A percentile compares a stretch with the other conserved stretches of the same genome.
Conservation (phyloP, 2,888 invertebrate species). For the Strigamia crassipes region DNA sequence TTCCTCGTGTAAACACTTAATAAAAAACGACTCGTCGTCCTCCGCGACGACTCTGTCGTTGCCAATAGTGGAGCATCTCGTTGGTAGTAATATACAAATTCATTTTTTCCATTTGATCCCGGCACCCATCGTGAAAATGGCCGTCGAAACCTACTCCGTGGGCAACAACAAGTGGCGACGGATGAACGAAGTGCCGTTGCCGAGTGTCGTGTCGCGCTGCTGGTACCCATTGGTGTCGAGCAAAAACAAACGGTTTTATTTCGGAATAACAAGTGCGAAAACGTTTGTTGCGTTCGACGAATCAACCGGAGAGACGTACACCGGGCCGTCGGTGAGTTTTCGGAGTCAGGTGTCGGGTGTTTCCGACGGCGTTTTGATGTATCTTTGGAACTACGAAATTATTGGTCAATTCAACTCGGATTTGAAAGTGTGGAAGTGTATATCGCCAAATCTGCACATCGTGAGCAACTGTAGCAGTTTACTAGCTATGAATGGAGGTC, state of each 20-base stretch:
- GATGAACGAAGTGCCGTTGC: background rate
- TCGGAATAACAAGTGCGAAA: background rate
- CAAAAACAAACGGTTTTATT: background rate
- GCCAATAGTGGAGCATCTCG: no score
- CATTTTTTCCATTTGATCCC: background rate
- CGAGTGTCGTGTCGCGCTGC: background rate
- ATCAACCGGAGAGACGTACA: background rate
- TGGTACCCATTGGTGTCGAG: background rate
- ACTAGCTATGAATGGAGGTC: background rate
- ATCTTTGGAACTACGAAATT: background rate
- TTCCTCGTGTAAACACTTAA: no score
- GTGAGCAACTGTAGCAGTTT: background rate
- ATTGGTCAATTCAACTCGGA: background rate
- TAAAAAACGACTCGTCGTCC: no score
- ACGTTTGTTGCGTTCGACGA: background rate
- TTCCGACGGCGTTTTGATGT: background rate
- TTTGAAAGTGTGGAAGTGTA: background rate
- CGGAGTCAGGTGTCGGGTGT: background rate
- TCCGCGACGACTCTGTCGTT: no score
- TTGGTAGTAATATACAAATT: background rate
- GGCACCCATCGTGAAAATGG: background rate
- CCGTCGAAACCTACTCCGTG: background rate
- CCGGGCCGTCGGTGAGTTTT: background rate
- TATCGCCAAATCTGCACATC: background rate
- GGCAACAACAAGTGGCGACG: background rate